Evolutionary conservation across 2,797 vertebrate species (phyloP), one percentile per base, ranked within the genome.

Genomic region (Bryconaethiops microstoma): DNA sequence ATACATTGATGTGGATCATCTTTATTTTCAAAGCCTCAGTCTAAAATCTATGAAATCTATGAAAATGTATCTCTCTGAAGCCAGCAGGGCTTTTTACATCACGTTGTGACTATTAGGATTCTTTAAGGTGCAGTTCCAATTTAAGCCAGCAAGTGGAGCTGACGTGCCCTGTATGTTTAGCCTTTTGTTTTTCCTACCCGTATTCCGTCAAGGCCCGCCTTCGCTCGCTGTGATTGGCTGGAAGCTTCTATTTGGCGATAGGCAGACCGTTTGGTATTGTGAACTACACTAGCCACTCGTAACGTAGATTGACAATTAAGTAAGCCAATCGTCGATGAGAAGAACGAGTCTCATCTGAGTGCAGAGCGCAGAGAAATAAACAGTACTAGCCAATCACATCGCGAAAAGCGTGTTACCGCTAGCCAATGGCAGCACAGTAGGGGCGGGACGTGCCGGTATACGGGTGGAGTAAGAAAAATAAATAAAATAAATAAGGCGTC

Each of bases 91-190:
- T 29, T 12, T 4, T 63, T 35, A 65, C 29, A 65, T 52, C 23
- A 65, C 4, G 23, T 17, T 50, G 13, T 40, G 54, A 13, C 25
- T 63, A 48, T 14, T 23, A 25, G 29, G 16, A 7, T 29, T 17
- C 13, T 50, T 52, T 14, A 12, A 50, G 54, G 7, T 84, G 91
- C 78, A 87, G 3, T 87, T 82, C 48, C 86, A 0, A 0, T 23
- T 65, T 77, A 10, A 74, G 21, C 87, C 78, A 86, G 82, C 78
- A 86, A 90, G 91, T 2, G 94, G 87, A 90, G 91, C 93, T 90
- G 89, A 74, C 85, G 86, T 86, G 90, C 91, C 85, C 55, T 57
- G 83, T 59, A 77, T 67, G 59, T 62, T 8, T 17, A 42, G 39
- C 39, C 8, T 2, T 65, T 39, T 65, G 7, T 10, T 45, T 45